A percentile compares a stretch with the other conserved stretches of the same genome.
phyloP scores from a whole-genome alignment of 2,797 vertebrate genomes.

The Agapornis canus region DNA sequence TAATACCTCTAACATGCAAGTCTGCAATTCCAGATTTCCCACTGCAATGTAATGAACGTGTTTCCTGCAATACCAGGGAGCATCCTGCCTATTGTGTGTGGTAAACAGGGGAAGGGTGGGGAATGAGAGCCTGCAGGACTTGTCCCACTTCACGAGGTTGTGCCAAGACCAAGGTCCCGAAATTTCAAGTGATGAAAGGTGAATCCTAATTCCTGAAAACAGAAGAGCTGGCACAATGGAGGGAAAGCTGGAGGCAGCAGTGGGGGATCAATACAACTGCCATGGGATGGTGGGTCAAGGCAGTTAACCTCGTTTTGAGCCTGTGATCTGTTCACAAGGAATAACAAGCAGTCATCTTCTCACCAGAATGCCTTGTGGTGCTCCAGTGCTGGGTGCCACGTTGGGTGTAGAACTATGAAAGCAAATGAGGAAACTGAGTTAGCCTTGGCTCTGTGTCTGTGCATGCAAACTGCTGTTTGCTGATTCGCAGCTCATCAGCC shows the following conservation, averaged over 20 bases:
- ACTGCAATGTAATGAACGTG: fast-evolving
- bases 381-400: not conserved
- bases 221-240: not conserved
- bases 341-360: not conserved
- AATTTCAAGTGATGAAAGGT: not conserved
- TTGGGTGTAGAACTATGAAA: not conserved
- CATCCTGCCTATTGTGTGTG: not conserved
- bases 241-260: not conserved
- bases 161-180: not conserved
- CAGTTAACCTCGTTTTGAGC: not conserved
- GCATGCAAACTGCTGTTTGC: not conserved
- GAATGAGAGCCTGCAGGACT: not conserved
- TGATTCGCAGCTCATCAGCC: not conserved
- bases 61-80: not conserved
- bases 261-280: not conserved
- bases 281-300: not conserved
- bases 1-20: not conserved
- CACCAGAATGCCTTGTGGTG: not conserved
- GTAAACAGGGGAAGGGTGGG: not conserved
- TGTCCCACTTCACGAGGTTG: not conserved
- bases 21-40: not conserved
- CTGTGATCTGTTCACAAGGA: not conserved
- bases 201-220: not conserved
- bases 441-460: not conserved
- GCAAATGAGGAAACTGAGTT: not conserved